These are phyloP conservation scores for Dendroctonus ponderosae DNA, from an alignment of 1,140 invertebrate genomes.

Conservation along the genomic window DNA sequence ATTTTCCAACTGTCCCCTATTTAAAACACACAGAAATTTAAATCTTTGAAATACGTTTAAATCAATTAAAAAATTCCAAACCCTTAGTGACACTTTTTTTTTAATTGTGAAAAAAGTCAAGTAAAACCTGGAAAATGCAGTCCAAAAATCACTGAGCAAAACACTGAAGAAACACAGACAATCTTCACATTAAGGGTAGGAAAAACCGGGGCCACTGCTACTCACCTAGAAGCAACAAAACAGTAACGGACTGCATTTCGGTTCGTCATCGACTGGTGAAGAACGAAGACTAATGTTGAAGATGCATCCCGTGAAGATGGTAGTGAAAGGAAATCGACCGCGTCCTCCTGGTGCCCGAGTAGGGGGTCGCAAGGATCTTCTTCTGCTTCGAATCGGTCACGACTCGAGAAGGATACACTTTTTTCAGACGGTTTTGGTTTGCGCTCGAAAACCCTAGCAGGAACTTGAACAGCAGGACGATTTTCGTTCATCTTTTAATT, in stretches of 20 bases:
- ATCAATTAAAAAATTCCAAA: no score
- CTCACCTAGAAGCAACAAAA: constrained; percentile 49
- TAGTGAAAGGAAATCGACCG: constrained; percentile 35
- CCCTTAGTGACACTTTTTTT: no score
- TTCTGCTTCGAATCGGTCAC: background rate
- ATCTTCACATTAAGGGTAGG: no score
- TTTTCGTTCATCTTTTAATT: no score
- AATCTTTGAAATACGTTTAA: no score
- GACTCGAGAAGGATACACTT: background rate
- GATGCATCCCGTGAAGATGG: constrained; percentile 33
- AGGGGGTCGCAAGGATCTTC: constrained; percentile 27
- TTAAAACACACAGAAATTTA: no score
- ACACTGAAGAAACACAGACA: no score
- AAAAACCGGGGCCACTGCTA: constrained; percentile 10
- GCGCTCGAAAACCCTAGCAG: background rate
- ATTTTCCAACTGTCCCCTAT: no score
- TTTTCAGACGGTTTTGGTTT: background rate
- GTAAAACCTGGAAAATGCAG: no score
- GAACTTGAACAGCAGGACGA: no score
- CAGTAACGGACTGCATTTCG: constrained; percentile 47
- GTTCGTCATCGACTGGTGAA: constrained; percentile 46
- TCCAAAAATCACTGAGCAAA: no score
- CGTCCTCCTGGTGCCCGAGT: constrained; percentile 2
- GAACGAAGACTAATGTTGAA: constrained; percentile 30
- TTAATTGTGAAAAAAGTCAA: no score